A percentile compares a stretch with the other conserved stretches of the same genome.
phyloP scores from a whole-genome alignment of 2,797 vertebrate species.

The Myotis findleyi region DNA sequence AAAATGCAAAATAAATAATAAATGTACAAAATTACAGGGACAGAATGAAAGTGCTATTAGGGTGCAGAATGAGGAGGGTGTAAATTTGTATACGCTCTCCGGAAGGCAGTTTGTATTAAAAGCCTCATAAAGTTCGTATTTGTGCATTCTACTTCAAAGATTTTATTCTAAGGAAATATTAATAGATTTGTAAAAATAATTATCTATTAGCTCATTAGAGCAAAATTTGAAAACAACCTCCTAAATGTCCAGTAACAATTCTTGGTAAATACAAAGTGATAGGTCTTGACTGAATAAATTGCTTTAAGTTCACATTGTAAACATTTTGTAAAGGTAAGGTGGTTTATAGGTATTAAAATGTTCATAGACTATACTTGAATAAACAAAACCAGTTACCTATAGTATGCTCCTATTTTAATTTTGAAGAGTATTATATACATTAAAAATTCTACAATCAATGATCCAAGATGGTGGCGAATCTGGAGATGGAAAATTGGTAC shows the following conservation, averaged over 20 bases:
- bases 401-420: conserved; percentile 6
- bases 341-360: neutral
- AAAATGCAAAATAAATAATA: neutral
- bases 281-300: neutral
- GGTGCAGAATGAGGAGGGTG: accelerated
- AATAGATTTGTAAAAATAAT: neutral
- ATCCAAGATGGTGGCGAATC: neutral
- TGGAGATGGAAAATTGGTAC: neutral
- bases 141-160: neutral
- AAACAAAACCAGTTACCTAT: conserved; percentile 7
- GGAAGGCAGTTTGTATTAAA: neutral
- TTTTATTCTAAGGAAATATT: conserved; percentile 1
- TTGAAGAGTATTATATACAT: neutral
- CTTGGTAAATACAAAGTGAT: neutral
- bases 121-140: neutral
- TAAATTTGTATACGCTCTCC: neutral
- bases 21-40: neutral
- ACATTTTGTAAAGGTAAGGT: conserved; percentile 34
- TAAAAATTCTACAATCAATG: neutral
- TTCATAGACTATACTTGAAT: neutral
- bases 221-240: neutral
- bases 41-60: neutral
- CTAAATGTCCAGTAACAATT: neutral
- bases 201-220: neutral
- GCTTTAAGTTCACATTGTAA: neutral